Evolutionary conservation across 2,113 vertebrate species (phyloP), one percentile per base, ranked within the genome.

Genomic region (Suricata suricatta): DNA sequence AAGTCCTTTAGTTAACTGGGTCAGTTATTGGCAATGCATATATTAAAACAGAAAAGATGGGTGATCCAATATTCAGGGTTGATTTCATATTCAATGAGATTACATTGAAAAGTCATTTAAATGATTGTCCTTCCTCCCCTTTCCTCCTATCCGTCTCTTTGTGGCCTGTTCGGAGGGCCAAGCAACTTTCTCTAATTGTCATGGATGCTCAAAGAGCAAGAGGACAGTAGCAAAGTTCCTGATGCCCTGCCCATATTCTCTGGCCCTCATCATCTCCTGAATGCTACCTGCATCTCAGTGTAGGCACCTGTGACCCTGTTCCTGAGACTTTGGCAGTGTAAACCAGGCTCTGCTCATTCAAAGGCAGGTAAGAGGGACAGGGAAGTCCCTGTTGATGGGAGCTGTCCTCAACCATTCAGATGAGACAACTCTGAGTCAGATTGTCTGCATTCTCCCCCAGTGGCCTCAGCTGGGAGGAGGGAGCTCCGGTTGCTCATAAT

Each of bases 1-100:
- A 87, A 7, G 29, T 41, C 10, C 80, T 94, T 97, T 19, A 82
- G 66, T 88, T 96, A 96, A 17, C 12, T n/a, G 13, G 92, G 86
- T 66, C 85, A 64, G 38, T 97, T 95, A 96, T 84, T 60, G 72
- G 7, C 38, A 95, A 54, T 27, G 21, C 7, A 81, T 72, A 41
- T 54, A 29, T 92, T 88, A 80, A 96, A 72, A 72, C 5, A 54
- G 47, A 68, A 74, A 93, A 83, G 50, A 68, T 17, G 84, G 23
- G 8, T 1, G 7, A 66, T 88, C 13, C 5, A 31, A 8, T 95
- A 27, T 95, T 90, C 21, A 38, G 91, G 6, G 47, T 57, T 83
- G 74, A 88, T 88, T 91, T 95, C 74, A 64, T 86, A 57, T 7
- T 72, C 13, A 66, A 41, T 7, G 68, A 80, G 54, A 76, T 89